Evolutionary conservation across 1,140 invertebrate species (phyloP).

Genomic region (Bombus superbus): DNA sequence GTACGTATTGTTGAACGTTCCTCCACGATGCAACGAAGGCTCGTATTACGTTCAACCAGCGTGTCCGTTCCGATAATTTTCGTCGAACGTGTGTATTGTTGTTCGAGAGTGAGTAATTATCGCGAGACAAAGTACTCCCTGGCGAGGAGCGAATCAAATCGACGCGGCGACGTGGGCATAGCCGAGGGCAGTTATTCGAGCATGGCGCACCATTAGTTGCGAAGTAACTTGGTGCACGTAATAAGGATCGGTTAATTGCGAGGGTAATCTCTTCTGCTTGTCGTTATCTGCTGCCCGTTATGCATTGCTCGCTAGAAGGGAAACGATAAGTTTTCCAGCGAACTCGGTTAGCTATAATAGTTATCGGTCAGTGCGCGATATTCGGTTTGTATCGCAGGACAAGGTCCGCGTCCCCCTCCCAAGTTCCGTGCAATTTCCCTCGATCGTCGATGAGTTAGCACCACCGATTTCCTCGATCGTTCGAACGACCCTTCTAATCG

Average conservation of each 20-base stretch:
- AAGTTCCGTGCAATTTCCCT: constrained; percentile 51
- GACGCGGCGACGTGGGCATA: background rate
- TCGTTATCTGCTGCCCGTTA: constrained; percentile 5
- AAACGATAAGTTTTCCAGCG: constrained; percentile 21
- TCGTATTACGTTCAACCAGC: background rate
- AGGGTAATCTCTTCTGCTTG: constrained; percentile 32
- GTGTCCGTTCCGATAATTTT: background rate
- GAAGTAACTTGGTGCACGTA: constrained; percentile 41
- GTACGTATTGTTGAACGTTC: background rate
- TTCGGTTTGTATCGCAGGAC: constrained; percentile 32
- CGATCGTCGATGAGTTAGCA: constrained; percentile 42
- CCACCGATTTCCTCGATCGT: background rate
- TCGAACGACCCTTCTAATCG: background rate
- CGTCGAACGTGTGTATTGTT: background rate
- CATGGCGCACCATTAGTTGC: constrained; percentile 24
- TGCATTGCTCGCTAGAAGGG: background rate
- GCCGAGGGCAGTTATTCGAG: constrained; percentile 33
- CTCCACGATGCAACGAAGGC: background rate
- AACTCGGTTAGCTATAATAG: constrained; percentile 1
- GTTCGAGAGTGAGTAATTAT: constrained; percentile 8
- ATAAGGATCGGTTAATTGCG: constrained; percentile 51
- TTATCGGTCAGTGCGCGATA: constrained; percentile 21
- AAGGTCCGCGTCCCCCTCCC: background rate
- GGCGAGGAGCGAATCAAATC: constrained; percentile 11
- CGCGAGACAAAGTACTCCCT: background rate